Evolutionary conservation across 2,797 vertebrate genomes (phyloP), one percentile per base, ranked within the genome.

Genomic region (Eremophila alpestris): DNA sequence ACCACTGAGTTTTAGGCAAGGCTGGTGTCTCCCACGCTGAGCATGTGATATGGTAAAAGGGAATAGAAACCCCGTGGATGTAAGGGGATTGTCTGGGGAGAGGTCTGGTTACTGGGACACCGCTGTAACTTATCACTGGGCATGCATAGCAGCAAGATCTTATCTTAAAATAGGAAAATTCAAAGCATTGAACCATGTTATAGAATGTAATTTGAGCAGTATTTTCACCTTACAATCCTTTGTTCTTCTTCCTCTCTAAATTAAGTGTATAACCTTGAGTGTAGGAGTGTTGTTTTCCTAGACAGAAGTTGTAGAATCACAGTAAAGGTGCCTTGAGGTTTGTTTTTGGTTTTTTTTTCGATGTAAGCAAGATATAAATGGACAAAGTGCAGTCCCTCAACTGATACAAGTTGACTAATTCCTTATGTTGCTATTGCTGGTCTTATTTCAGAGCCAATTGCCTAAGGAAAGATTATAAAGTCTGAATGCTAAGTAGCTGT

Each of bases 381-480:
- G 60, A 69, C 10, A 2, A 86, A 91, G 36, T 63, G 7, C 26
- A 60, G 55, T 63, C 52, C 63, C 41, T 89, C 15, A 12, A 79
- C 52, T 79, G 80, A 91, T 79, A 58, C 3, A 78, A 94, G 26
- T 20, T 91, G 75, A 89, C 24, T 91, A 86, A 58, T 62, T 87
- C 43, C 48, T n/a, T 88, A 79, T 87, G 34, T 83, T 64, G 21
- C 21, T 90, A 54, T 73, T 10, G 2, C 18, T 83, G 22, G 19
- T 83, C 29, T 87, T 89, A 59, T 41, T 83, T 89, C 80, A 87
- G 63, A 81, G 24, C 46, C 77, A 95, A 67, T 16, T 89, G 59
- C 45, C 59, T 76, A 82, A 77, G 82, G 51, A 43, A 84, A 80
- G 54, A 71, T 63, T 51, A 63, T 70, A 7, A 56, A 79, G 16